These are phyloP conservation scores for Drosophila tristis DNA, from an alignment of 1,140 invertebrate species.

Conservation along the genomic window DNA sequence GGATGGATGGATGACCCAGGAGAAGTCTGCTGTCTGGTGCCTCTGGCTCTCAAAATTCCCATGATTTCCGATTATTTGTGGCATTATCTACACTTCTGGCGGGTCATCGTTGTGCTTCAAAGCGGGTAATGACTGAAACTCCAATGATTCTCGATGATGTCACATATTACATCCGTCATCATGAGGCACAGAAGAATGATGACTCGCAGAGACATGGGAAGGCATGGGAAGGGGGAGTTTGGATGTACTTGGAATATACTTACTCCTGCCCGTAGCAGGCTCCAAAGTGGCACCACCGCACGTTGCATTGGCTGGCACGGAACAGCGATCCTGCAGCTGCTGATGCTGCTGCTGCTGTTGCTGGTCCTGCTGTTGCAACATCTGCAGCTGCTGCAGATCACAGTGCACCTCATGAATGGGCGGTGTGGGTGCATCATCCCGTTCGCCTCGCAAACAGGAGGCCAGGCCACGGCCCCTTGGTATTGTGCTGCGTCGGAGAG, in stretches of 20 bases:
- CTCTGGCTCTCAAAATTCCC: constrained; percentile 13
- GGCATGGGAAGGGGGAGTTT: not conserved
- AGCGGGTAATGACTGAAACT: constrained; percentile 28
- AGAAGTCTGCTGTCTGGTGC: not conserved
- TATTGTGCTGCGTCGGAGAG: constrained; percentile 68
- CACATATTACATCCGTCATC: constrained; percentile 58
- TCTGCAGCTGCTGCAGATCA: constrained; percentile 64
- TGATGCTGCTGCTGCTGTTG: constrained; percentile 26
- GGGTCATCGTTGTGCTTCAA: constrained; percentile 52
- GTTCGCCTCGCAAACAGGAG: constrained; percentile 81
- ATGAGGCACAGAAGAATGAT: constrained; percentile 10
- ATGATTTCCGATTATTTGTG: constrained; percentile 17
- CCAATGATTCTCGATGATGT: constrained; percentile 55
- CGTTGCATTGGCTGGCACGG: constrained; percentile 12
- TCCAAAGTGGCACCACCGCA: constrained; percentile 41
- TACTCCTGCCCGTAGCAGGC: constrained; percentile 70
- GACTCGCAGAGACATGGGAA: not conserved
- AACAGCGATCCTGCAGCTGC: constrained; percentile 25
- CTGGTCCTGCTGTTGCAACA: constrained; percentile 60
- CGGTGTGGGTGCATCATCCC: constrained; percentile 76
- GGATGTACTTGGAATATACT: constrained; percentile 37
- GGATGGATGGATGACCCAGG: constrained; percentile 38
- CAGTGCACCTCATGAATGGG: constrained; percentile 71
- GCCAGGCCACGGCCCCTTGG: constrained; percentile 78
- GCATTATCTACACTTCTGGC: constrained; percentile 28